phyloP scores from a whole-genome alignment of 2,113 vertebrate genomes.

The Nycticebus coucang region DNA sequence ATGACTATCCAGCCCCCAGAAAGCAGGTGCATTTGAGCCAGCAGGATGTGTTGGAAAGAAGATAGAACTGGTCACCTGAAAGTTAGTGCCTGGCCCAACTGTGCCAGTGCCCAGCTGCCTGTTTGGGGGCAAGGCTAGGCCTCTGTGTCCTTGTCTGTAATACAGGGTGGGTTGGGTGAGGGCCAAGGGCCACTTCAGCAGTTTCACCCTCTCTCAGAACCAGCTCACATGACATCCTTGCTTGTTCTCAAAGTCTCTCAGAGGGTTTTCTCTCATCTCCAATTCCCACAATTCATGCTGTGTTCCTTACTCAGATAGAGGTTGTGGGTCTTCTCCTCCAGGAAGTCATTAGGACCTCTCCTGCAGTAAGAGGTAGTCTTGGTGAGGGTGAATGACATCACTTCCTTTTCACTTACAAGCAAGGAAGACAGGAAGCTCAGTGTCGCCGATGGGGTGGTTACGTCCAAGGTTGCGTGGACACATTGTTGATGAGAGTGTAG shows the following conservation, averaged over 20 bases:
- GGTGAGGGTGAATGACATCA: neutral
- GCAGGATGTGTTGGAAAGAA: neutral
- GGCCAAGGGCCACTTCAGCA: neutral
- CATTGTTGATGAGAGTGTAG: neutral
- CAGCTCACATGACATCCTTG: neutral
- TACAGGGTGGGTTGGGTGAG: neutral
- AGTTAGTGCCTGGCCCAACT: neutral
- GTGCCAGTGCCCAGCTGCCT: conserved; percentile 19
- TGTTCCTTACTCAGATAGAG: neutral
- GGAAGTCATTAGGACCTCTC: neutral
- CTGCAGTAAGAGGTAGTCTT: neutral
- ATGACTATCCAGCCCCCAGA: neutral
- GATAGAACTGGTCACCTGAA: neutral
- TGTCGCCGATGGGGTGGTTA: too few species aligned
- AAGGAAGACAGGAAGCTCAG: neutral
- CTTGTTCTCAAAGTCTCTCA: neutral
- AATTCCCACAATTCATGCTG: neutral
- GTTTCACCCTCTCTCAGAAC: neutral
- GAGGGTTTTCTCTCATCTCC: neutral
- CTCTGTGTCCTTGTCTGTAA: neutral
- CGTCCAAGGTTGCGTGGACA: neutral
- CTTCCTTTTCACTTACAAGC: neutral
- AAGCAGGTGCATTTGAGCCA: neutral
- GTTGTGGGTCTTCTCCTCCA: neutral
- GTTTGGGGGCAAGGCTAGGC: neutral